Evolutionary conservation across 2,888 invertebrate species (phyloP), one percentile per base, ranked within the genome.

Genomic region (Punctoribates punctum): DNA sequence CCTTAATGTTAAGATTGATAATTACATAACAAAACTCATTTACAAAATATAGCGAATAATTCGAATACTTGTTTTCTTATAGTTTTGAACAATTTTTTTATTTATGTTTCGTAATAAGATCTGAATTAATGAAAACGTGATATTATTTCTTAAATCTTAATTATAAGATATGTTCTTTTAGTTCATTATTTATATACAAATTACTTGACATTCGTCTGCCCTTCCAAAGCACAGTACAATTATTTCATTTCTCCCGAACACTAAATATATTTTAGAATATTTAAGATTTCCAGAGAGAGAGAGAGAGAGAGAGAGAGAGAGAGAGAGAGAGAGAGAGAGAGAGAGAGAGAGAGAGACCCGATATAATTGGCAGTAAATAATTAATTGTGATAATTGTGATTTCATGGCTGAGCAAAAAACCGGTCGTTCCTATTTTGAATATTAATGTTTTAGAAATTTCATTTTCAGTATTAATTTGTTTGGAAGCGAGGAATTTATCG

Each of bases 61-160:
- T 57, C 3, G 57, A 13, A 48, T 48, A 17, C 6, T 6, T 6
- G n/a, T 48, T 48, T 48, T 48, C 15, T 48, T 48, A 48, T 17
- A 13, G n/a, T 17, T 54, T 54, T 54, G 17, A 54, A 17, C n/a
- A n/a, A 48, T 54, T 38, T 20, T 67, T 38, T 67, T 34, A 67
- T 67, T 67, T 38, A 67, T 67, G 67, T 67, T 67, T 34, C 13
- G 29, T 67, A 65, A 65, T 67, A 20, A 38, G 67, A 67, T 34
- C 67, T 34, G 38, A 65, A 34, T 67, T 67, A 67, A 67, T 67
- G 38, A 67, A 67, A 67, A 67, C 67, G 67, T 67, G 67, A 67
- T 67, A n/a, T 67, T n/a, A 67, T 38, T 67, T 67, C n/a, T 67
- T 38, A 67, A 20, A 20, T 67, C 67, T 67, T 67, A 67, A 67